These are phyloP conservation scores for Lymantria monacha DNA, from an alignment of 2,888 invertebrate genomes.

Conservation along the genomic window DNA sequence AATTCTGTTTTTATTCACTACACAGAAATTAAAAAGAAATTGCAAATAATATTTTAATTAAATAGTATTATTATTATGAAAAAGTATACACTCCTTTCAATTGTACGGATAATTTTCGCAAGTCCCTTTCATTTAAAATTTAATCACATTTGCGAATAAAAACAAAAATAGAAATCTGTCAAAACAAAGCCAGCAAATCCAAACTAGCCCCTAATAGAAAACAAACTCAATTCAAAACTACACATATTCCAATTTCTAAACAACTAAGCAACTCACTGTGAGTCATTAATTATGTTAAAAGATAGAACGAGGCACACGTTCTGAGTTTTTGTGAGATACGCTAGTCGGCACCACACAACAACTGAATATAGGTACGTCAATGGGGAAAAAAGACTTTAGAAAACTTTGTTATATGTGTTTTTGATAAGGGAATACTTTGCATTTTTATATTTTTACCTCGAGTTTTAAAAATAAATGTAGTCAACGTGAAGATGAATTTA, in stretches of 20 bases:
- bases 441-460: no score
- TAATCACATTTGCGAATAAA: neutral
- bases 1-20: no score
- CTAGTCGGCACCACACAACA: constrained; percentile 18
- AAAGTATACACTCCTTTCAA: no score
- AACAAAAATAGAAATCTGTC: neutral
- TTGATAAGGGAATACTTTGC: no score
- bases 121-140: neutral
- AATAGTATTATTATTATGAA: no score
- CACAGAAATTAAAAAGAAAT: no score
- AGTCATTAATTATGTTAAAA: constrained; percentile 35
- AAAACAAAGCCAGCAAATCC: neutral
- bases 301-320: constrained; percentile 13
- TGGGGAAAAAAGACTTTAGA: no score
- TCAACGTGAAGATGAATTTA: no score
- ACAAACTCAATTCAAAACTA: constrained; percentile 5
- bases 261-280: constrained; percentile 13
- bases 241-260: constrained; percentile 20
- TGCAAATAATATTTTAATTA: no score
- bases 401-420: no score
- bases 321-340: constrained; percentile 15
- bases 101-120: no score
- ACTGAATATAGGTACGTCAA: constrained; percentile 14
- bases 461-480: no score
- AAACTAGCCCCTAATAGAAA: neutral